These are phyloP conservation scores for Tragulus kanchil DNA, from an alignment of 2,113 vertebrate genomes.

Conservation along the genomic window DNA sequence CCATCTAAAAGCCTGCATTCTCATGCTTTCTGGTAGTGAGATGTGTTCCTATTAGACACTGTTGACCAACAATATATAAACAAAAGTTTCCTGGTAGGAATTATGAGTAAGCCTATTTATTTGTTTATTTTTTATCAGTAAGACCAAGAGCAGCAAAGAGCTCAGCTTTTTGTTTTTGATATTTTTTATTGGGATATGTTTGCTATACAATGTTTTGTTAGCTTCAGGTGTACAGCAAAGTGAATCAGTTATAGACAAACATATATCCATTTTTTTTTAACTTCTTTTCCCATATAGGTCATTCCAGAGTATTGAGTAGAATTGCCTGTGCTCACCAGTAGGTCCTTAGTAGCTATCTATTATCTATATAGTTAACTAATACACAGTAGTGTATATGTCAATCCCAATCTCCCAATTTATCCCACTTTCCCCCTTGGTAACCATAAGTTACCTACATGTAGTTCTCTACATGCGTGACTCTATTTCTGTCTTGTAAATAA, in stretches of 20 bases:
- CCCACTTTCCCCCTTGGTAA: too few species aligned
- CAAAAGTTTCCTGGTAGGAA: not conserved
- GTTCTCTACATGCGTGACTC: not conserved
- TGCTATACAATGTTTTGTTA: not conserved
- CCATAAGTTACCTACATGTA: not conserved
- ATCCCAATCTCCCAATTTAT: too few species aligned
- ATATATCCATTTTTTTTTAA: not conserved
- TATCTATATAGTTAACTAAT: not conserved
- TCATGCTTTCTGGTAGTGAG: not conserved
- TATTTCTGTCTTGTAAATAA: not conserved
- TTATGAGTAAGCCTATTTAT: not conserved
- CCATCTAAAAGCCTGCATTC: not conserved
- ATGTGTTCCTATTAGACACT: not conserved
- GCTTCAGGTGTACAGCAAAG: not conserved
- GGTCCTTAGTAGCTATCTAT: not conserved
- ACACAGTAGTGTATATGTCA: too few species aligned
- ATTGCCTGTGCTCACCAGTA: not conserved
- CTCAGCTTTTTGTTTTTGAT: not conserved
- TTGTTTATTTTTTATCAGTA: not conserved
- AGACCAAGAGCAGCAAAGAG: not conserved
- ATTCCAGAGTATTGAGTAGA: not conserved
- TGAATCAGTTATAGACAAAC: not conserved
- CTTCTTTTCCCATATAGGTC: not conserved
- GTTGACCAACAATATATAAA: not conserved
- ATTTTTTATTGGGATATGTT: not conserved